A percentile compares a stretch with the other conserved stretches of the same genome.
phyloP scores from a whole-genome alignment of 2,797 vertebrate genomes.

The Spinibarbus caldwelli region DNA sequence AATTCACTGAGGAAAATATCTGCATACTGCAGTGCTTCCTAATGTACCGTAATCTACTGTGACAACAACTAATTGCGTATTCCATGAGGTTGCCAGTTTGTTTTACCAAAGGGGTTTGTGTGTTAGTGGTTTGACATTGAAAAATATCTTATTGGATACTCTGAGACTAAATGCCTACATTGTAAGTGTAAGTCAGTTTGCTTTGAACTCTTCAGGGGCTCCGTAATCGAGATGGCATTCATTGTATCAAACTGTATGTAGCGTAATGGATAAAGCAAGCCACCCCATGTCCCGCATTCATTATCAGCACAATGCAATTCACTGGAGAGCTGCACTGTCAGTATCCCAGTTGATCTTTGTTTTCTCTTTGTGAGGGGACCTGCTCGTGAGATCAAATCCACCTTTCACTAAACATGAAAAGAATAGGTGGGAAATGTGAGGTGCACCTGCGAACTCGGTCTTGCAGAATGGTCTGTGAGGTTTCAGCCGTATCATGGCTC shows the following conservation, averaged over 20 bases:
- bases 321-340: constrained; percentile 13
- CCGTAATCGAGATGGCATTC: constrained; percentile 18
- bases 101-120: constrained; percentile 43
- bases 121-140: constrained; percentile 52
- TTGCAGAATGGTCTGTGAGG: not conserved
- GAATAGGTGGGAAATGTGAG: constrained; percentile 14
- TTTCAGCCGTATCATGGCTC: not conserved
- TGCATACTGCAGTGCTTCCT: constrained; percentile 36
- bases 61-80: constrained; percentile 56
- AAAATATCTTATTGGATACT: constrained; percentile 39
- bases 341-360: constrained; percentile 6
- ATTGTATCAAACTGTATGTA: constrained; percentile 13
- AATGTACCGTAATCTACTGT: constrained; percentile 43
- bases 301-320: constrained; percentile 4
- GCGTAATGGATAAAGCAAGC: constrained; percentile 6
- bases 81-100: constrained; percentile 47
- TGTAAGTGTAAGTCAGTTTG: constrained; percentile 23
- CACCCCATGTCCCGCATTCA: constrained; percentile 21
- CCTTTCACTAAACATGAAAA: constrained; percentile 14
- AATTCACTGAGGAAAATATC: not conserved
- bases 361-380: not conserved
- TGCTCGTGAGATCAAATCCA: not conserved
- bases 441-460: not conserved
- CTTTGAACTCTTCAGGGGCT: constrained; percentile 27
- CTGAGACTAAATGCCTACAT: constrained; percentile 28